Percentiles rank a stretch among this genome's conserved stretches.
These are phyloP conservation scores for Pseudomyrmex concolor DNA, from an alignment of 1,140 invertebrate species.

Conservation along the genomic window DNA sequence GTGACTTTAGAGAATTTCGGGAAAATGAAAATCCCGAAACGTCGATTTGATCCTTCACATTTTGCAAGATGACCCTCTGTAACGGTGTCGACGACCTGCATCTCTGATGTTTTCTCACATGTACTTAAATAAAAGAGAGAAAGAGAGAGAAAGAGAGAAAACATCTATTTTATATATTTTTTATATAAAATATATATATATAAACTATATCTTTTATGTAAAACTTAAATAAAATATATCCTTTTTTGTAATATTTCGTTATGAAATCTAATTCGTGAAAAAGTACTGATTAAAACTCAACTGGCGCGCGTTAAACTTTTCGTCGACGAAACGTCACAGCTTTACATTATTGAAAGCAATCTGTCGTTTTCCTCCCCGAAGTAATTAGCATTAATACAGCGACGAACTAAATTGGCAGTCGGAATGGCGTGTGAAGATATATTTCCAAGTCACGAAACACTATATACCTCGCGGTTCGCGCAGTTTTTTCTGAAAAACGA, in stretches of 20 bases:
- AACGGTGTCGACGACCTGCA: constrained; percentile 3
- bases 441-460: constrained; percentile 2
- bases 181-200: no score
- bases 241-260: no score
- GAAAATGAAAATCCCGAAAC: not conserved
- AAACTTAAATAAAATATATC: no score
- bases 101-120: not conserved
- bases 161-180: no score
- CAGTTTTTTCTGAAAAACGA: constrained; percentile 6
- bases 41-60: not conserved
- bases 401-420: not conserved
- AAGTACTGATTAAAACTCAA: no score
- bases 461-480: not conserved
- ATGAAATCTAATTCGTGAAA: no score
- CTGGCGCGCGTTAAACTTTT: no score
- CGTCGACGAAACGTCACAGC: not conserved
- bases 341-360: no score
- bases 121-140: not conserved
- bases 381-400: not conserved
- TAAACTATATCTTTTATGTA: no score
- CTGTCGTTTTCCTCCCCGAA: no score
- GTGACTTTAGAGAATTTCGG: constrained; percentile 20
- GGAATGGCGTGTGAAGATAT: not conserved
- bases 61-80: not conserved
- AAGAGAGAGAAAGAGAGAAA: not conserved